Evolutionary conservation across 53 echinoderm and acorn worm genomes (phyloP), one percentile per base, ranked within the genome.

Genomic region (Crossaster papposus): DNA sequence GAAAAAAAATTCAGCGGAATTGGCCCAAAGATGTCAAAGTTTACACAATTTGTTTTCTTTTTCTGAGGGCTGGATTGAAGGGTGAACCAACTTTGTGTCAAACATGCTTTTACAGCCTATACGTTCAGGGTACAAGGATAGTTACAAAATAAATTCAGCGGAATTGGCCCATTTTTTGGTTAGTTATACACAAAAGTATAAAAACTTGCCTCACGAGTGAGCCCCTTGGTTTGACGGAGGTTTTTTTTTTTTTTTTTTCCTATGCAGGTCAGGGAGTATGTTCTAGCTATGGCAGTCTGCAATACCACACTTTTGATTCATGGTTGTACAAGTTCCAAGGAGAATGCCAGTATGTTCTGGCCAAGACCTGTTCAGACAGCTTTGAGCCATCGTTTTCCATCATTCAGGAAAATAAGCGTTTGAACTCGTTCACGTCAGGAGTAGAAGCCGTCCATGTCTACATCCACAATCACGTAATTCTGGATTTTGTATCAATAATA

Each of bases 321-420:
- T 4, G 26, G 26, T 0, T 0, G 1, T 88, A n/a, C 44, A 29
- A 79, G 29, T 91, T 91, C 28, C 50, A 72, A 62, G 91, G 91
- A 52, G 80, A 78, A 22, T 91, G 91, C 32, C 31, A 88, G 1
- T 91, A 91, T 79, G 22, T 71, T 53, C 74, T 91, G 33, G 63
- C 81, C 31, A 65, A 81, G 38, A 81, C 81, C 33, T 89, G 90
- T 51, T n/a, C n/a, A 9, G 24, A 30, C n/a, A 30, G 30, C 23
- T 20, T 55, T 8, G 36, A 36, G 55, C 90, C 90, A 24, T 79
- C 51, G 15, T 89, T 89, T 73, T 23, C 64, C 17, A 81, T 89
- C 23, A 72, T 81, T 54, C 81, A 81, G 22, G 90, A 70, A n/a
- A 89, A 81, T 33, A 54, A 23, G 18, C 81, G 90, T 20, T 54